A percentile compares a stretch with the other conserved stretches of the same genome.
Evolutionary conservation across 2,888 invertebrate genomes (phyloP).

Genomic region (Tuberolachnus salignus): DNA sequence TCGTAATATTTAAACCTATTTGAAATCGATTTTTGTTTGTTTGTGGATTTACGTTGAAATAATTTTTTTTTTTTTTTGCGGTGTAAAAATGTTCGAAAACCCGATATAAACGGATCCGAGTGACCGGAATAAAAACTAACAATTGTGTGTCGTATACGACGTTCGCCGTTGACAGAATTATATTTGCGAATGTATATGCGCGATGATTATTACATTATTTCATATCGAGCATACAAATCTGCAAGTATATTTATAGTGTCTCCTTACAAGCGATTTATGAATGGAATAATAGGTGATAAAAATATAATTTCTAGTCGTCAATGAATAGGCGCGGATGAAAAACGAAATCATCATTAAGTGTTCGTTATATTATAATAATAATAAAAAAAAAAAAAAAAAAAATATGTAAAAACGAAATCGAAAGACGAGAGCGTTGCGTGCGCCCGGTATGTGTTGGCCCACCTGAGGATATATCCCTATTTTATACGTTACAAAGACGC

Average conservation of each 20-base stretch:
- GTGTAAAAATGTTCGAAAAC: too few species aligned
- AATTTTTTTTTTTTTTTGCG: too few species aligned
- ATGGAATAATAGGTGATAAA: slow-evolving; percentile 16
- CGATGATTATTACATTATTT: slow-evolving; percentile 13
- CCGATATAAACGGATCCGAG: too few species aligned
- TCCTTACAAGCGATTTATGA: not conserved
- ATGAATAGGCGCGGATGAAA: slow-evolving; percentile 20
- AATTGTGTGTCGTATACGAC: not conserved
- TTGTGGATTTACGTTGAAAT: too few species aligned
- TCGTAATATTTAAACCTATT: too few species aligned
- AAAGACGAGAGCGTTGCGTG: not conserved
- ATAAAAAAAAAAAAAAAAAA: too few species aligned
- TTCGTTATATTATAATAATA: slow-evolving; percentile 24
- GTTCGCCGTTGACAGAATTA: not conserved
- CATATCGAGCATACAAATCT: slow-evolving; percentile 21
- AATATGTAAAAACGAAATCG: slow-evolving; percentile 38
- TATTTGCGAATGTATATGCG: not conserved
- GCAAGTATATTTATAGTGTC: not conserved
- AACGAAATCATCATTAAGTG: slow-evolving; percentile 33
- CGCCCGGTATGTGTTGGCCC: not conserved
- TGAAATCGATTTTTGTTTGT: too few species aligned
- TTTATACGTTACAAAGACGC: slow-evolving; percentile 13
- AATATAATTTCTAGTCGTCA: slow-evolving; percentile 25
- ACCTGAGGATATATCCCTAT: slow-evolving; percentile 19
- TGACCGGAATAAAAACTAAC: too few species aligned